Evolutionary conservation across 2,797 vertebrate species (phyloP).

Genomic region (Poeciliopsis gracilis): DNA sequence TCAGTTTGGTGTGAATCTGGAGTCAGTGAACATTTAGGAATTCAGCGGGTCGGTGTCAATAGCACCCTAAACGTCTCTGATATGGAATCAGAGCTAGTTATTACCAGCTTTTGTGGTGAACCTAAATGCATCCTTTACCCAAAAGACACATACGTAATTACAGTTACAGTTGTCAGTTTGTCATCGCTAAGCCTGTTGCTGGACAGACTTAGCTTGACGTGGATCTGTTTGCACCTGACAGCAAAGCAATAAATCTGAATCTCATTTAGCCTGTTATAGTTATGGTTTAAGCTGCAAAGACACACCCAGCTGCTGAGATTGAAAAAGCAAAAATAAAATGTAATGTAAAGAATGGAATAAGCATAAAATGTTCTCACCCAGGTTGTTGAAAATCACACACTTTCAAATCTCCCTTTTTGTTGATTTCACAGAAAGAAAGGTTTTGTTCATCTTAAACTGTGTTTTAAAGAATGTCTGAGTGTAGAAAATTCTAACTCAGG

Average conservation of each 20-base stretch:
- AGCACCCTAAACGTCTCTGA: background rate
- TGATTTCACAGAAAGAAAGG: background rate
- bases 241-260: background rate
- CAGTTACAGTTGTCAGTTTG: background rate
- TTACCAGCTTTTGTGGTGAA: background rate
- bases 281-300: background rate
- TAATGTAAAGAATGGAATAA: background rate
- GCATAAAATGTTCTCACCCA: background rate
- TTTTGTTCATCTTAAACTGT: background rate
- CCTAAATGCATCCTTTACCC: background rate
- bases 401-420: background rate
- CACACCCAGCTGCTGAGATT: background rate
- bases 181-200: background rate
- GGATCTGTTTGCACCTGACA: background rate
- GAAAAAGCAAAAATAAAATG: background rate
- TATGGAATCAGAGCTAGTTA: background rate
- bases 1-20: background rate
- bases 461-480: background rate
- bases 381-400: background rate
- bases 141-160: background rate
- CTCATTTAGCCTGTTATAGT: background rate
- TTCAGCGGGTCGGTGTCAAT: constrained; percentile 15
- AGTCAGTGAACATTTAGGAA: constrained; percentile 8
- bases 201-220: background rate
- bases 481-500: background rate